A percentile compares a stretch with the other conserved stretches of the same genome.
Evolutionary conservation across 2,888 invertebrate species (phyloP).

Genomic region (Andricus curvator): DNA sequence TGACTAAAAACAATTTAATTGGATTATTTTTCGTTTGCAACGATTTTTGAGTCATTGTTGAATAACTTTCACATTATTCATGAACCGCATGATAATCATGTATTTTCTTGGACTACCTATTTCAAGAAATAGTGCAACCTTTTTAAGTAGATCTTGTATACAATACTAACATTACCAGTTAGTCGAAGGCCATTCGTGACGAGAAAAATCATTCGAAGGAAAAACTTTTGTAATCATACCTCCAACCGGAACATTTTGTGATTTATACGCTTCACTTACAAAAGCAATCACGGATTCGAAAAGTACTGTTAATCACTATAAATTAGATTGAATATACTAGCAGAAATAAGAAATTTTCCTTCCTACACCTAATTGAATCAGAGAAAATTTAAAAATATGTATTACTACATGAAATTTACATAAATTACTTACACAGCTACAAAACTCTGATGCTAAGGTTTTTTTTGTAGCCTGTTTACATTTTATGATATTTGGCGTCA

Average conservation of each 20-base stretch:
- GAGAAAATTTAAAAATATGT: too few relatives aligned
- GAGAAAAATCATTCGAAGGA: slow-evolving; percentile 28
- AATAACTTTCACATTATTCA: slow-evolving; percentile 3
- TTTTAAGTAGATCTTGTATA: slow-evolving; percentile 19
- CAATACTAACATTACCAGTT: slow-evolving; percentile 1
- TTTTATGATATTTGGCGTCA: slow-evolving; percentile 30
- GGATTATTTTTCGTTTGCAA: background rate
- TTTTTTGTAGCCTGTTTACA: slow-evolving; percentile 27
- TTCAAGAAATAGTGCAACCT: slow-evolving; percentile 15
- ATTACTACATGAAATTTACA: too few relatives aligned
- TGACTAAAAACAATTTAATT: too few relatives aligned
- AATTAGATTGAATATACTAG: background rate
- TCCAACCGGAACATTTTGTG: slow-evolving; percentile 23
- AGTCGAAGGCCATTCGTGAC: slow-evolving; percentile 27
- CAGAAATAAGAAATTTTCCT: background rate
- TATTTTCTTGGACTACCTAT: slow-evolving; percentile 5
- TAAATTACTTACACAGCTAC: background rate
- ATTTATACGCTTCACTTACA: slow-evolving; percentile 27
- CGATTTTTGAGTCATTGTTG: background rate
- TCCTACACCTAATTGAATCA: background rate
- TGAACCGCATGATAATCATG: background rate
- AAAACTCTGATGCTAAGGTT: background rate
- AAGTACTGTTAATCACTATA: background rate
- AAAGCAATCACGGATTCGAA: background rate
- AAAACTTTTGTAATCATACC: slow-evolving; percentile 27